These are phyloP conservation scores for Auanema freiburgensis DNA, from an alignment of 2,888 invertebrate species.

Conservation along the genomic window DNA sequence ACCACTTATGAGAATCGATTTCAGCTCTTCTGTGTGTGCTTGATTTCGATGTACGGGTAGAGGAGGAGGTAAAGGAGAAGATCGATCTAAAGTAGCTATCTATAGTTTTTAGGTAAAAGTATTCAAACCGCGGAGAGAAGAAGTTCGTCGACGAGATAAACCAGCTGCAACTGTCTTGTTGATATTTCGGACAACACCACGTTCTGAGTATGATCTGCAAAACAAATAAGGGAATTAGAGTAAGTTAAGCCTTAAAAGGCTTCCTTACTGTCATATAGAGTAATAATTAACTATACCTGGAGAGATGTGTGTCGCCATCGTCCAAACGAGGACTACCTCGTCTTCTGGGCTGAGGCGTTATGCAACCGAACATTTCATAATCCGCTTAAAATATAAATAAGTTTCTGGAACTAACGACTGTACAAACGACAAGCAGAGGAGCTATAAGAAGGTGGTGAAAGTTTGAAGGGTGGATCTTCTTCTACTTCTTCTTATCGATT, in stretches of 20 bases:
- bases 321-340: neutral
- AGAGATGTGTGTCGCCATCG: constrained; percentile 1
- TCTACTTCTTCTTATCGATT: no score
- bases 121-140: neutral
- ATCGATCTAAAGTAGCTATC: no score
- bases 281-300: neutral
- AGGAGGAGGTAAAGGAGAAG: neutral
- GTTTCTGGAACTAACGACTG: no score
- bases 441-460: no score
- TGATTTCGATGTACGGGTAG: neutral
- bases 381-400: no score
- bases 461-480: no score
- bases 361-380: constrained; percentile 5
- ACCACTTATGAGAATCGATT: no score
- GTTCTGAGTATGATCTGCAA: constrained; percentile 2
- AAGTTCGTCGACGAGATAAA: neutral
- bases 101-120: no score
- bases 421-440: no score
- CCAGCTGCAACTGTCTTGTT: neutral
- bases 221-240: neutral
- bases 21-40: neutral
- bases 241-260: neutral
- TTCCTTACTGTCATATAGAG: neutral
- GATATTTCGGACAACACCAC: neutral
- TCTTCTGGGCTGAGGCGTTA: neutral